Evolutionary conservation across 2,888 invertebrate genomes (phyloP).

Genomic region (Octonoba sinensis): DNA sequence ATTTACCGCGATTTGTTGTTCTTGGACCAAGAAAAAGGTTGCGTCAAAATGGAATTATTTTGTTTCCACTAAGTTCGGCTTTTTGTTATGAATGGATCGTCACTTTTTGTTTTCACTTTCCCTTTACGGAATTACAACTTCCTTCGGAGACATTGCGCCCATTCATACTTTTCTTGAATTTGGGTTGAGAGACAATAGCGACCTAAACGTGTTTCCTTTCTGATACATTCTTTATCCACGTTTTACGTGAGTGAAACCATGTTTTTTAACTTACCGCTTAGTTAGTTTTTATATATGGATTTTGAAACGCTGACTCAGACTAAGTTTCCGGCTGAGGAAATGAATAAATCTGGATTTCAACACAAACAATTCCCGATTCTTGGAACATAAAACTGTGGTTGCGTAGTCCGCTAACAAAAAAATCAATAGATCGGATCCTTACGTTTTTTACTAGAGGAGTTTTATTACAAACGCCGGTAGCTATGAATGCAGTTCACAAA

Average conservation of each 20-base stretch:
- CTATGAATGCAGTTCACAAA: no score
- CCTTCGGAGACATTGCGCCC: conserved; percentile 15
- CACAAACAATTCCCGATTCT: conserved; percentile 11
- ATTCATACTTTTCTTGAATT: conserved; percentile 22
- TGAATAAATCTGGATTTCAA: conserved; percentile 20
- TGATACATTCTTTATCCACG: conserved; percentile 22
- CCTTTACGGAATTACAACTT: conserved; percentile 39
- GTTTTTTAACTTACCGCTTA: background rate
- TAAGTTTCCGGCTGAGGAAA: conserved; percentile 24
- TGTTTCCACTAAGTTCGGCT: conserved; percentile 19
- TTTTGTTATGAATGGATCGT: conserved; percentile 40
- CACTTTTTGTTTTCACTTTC: conserved; percentile 35
- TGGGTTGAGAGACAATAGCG: conserved; percentile 31
- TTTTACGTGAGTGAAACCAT: conserved; percentile 21
- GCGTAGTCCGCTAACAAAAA: background rate
- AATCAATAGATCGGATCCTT: no score
- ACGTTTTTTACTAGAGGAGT: no score
- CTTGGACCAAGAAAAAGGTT: conserved; percentile 16
- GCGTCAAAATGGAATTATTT: conserved; percentile 30
- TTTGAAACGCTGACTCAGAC: conserved; percentile 24
- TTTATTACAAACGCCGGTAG: no score
- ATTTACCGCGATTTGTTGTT: conserved; percentile 20
- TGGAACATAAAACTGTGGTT: background rate
- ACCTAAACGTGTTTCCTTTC: conserved; percentile 17
- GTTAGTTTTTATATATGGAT: conserved; percentile 1